phyloP scores from a whole-genome alignment of 2,797 vertebrate genomes.

The Emys orbicularis region DNA sequence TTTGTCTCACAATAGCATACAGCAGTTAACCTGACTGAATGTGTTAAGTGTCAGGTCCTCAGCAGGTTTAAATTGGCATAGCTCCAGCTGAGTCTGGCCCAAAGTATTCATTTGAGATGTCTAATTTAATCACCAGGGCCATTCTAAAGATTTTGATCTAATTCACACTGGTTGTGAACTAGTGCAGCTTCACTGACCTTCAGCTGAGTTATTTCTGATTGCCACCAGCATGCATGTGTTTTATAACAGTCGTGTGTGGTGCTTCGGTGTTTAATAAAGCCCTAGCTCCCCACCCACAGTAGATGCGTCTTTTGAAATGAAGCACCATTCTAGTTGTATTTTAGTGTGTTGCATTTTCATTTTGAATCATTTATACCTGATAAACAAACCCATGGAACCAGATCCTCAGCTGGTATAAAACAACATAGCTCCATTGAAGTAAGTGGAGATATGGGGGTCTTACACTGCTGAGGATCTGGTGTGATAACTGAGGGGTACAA shows the following conservation, averaged over 20 bases:
- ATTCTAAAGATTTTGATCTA: background rate
- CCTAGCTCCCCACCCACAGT: constrained; percentile 37
- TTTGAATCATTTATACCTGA: constrained; percentile 1
- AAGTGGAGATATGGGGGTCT: background rate
- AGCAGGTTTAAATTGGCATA: background rate
- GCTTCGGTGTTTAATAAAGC: background rate
- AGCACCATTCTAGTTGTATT: background rate
- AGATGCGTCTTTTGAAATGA: constrained; percentile 62
- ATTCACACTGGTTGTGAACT: background rate
- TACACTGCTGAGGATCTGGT: background rate
- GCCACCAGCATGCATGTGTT: constrained; percentile 19
- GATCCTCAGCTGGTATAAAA: background rate
- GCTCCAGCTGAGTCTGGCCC: background rate
- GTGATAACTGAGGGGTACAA: background rate
- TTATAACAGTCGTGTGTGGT: constrained; percentile 21
- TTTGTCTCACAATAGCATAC: background rate
- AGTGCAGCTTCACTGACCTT: constrained; percentile 22
- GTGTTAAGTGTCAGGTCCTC: background rate
- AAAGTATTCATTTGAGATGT: background rate
- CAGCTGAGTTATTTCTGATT: constrained; percentile 43
- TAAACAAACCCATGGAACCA: constrained; percentile 28
- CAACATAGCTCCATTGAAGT: background rate
- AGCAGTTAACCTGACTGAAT: background rate
- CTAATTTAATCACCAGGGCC: background rate
- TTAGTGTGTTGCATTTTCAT: background rate